Evolutionary conservation across 2,888 invertebrate genomes (phyloP), one percentile per base, ranked within the genome.

Genomic region (Crepidodera aurea): DNA sequence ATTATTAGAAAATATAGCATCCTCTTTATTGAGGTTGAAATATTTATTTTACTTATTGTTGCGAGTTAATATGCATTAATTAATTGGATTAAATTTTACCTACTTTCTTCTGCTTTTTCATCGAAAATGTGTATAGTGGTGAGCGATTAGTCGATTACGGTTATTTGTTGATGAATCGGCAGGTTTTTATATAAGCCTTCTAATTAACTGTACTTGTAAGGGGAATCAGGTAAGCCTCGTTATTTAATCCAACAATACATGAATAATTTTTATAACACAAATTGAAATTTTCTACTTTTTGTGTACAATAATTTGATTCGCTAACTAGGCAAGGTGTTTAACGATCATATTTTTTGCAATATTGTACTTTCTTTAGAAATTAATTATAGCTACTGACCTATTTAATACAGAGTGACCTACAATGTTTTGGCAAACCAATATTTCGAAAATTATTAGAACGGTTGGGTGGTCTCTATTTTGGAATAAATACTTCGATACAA

Each of bases 11-110:
- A 57, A 57, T 32, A 12, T 16, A n/a, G 12, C 34, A 51, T 13
- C 8, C 25, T 34, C 13, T 13, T 12, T 34, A 56, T 56, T 15
- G 46, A 60, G 64, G 59, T 60, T 64, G 44, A 42, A 48, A 44
- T 51, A 48, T 53, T 62, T 57, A 62, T 58, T 19, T 48, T 39
- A 50, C 19, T 58, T 42, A 62, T 58, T 48, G 62, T 58, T 58
- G 62, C 50, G 44, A 29, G 27, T 13, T 44, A 51, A 42, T 48
- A 51, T 34, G 18, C 22, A 19, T 19, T 42, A 48, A 50, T 29
- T 58, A 54, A 62, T 62, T 39, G 12, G 34, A 58, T 40, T 27
- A 29, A 12, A 46, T 46, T 53, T 29, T 39, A 39, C 57, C 58
- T 32, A 58, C 58, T 58, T 58, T 62, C 58, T 54, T 62, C 34